Percentiles rank a stretch among this genome's conserved stretches.
Conservation (phyloP, 2,797 vertebrate species). For the Taeniopygia guttata region DNA sequence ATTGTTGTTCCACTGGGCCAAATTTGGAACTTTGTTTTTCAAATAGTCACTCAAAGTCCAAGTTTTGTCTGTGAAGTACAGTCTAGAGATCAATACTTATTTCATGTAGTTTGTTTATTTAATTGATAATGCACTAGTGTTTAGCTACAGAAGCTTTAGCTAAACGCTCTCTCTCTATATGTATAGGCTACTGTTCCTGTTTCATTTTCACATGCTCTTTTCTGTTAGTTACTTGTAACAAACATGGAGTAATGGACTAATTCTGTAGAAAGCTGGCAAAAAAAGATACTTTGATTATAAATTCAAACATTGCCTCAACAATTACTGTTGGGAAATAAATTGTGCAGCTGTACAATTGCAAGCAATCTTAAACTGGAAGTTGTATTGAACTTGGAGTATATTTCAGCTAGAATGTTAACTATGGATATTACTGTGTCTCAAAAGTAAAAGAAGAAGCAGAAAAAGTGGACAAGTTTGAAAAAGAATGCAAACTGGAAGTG, state of each 20-base stretch:
- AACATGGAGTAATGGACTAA: neutral
- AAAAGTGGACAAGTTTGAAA: conserved; percentile 80
- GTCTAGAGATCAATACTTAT: neutral
- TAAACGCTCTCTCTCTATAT: neutral
- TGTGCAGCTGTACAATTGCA: neutral
- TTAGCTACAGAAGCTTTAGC: neutral
- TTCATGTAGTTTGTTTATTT: neutral
- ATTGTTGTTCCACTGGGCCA: neutral
- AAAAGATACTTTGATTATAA: neutral
- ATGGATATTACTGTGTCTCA: conserved; percentile 31
- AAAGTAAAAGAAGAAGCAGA: conserved; percentile 86
- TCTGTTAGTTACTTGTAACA: neutral
- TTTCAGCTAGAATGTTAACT: conserved; percentile 24
- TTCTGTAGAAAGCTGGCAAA: neutral
- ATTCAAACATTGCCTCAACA: no score
- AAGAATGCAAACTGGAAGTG: conserved; percentile 78
- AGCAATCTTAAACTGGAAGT: neutral
- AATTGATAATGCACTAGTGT: neutral
- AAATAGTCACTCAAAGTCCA: neutral
- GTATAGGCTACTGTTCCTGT: neutral
- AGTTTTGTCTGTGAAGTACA: neutral
- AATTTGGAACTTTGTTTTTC: neutral
- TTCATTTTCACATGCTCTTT: neutral
- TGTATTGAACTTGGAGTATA: neutral
- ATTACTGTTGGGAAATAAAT: neutral